Evolutionary conservation across 1,140 invertebrate species (phyloP).

Genomic region (Vanessa tameamea): DNA sequence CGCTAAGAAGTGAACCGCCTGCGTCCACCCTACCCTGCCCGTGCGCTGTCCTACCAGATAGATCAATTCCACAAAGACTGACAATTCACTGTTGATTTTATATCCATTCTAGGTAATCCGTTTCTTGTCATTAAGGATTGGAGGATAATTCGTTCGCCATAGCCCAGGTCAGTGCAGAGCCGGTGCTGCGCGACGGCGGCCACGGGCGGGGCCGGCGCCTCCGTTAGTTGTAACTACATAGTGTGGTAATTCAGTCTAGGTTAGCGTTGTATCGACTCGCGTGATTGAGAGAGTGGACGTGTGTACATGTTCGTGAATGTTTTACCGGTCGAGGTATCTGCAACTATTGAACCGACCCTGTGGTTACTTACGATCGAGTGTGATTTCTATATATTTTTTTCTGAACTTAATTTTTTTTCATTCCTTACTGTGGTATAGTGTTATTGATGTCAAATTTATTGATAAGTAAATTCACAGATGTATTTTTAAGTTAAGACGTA

Average conservation of each 20-base stretch:
- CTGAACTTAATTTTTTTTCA: slow-evolving; percentile 69
- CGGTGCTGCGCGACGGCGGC: slow-evolving; percentile 26
- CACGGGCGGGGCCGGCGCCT: slow-evolving; percentile 31
- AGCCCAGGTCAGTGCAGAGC: too few relatives aligned
- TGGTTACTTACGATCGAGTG: slow-evolving; percentile 53
- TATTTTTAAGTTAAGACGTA: slow-evolving; percentile 77
- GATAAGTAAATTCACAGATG: slow-evolving; percentile 67
- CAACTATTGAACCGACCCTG: slow-evolving; percentile 20
- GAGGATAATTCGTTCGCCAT: slow-evolving; percentile 4
- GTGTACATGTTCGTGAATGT: slow-evolving; percentile 29
- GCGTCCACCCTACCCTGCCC: slow-evolving; percentile 33
- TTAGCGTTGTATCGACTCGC: slow-evolving; percentile 64
- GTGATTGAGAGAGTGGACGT: slow-evolving; percentile 37
- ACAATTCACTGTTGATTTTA: slow-evolving; percentile 29
- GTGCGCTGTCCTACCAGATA: slow-evolving; percentile 31
- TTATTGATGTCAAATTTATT: slow-evolving; percentile 71
- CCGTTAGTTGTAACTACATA: slow-evolving; percentile 64
- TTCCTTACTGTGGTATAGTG: slow-evolving; percentile 78
- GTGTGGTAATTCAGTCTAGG: slow-evolving; percentile 73
- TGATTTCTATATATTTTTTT: slow-evolving; percentile 58
- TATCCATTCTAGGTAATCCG: slow-evolving; percentile 39
- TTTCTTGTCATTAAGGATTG: slow-evolving; percentile 6
- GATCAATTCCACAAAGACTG: slow-evolving; percentile 54
- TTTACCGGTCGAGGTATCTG: slow-evolving; percentile 51
- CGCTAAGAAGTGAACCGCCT: slow-evolving; percentile 76